A percentile compares a stretch with the other conserved stretches of the same genome.
Evolutionary conservation across 2,113 vertebrate genomes (phyloP).

Genomic region (Aix galericulata): DNA sequence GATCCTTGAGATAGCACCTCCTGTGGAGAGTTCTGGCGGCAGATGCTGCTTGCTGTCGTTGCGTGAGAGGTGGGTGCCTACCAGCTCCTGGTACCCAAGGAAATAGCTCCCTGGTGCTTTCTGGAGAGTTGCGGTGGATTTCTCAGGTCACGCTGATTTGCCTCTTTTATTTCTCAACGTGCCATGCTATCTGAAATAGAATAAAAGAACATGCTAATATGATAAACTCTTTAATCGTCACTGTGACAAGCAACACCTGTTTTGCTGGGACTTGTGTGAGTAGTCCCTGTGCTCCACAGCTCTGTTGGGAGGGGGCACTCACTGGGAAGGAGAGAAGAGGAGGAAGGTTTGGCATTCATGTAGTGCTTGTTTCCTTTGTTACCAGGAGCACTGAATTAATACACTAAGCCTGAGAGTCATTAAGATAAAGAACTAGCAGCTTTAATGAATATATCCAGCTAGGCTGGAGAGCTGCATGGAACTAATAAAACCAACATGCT

Average conservation of each 20-base stretch:
- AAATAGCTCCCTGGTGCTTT: not conserved
- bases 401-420: conserved; percentile 67
- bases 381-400: conserved; percentile 62
- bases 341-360: conserved; percentile 48
- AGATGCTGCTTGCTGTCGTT: not conserved
- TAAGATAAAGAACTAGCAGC: conserved; percentile 71
- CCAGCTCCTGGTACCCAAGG: accelerated
- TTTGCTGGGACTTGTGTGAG: not conserved
- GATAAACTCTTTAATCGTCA: not conserved
- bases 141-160: not conserved
- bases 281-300: not conserved
- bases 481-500: conserved; percentile 63
- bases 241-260: not conserved
- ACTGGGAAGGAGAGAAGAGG: not conserved
- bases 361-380: conserved; percentile 58
- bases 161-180: accelerated
- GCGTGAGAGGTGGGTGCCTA: not conserved
- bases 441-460: conserved; percentile 72
- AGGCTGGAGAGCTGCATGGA: conserved; percentile 62
- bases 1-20: not conserved
- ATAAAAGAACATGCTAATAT: not conserved
- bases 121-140: not conserved
- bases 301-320: not conserved
- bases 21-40: accelerated
- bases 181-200: not conserved